Evolutionary conservation across 2,888 invertebrate genomes (phyloP), one percentile per base, ranked within the genome.

Genomic region (Cryptus armator): DNA sequence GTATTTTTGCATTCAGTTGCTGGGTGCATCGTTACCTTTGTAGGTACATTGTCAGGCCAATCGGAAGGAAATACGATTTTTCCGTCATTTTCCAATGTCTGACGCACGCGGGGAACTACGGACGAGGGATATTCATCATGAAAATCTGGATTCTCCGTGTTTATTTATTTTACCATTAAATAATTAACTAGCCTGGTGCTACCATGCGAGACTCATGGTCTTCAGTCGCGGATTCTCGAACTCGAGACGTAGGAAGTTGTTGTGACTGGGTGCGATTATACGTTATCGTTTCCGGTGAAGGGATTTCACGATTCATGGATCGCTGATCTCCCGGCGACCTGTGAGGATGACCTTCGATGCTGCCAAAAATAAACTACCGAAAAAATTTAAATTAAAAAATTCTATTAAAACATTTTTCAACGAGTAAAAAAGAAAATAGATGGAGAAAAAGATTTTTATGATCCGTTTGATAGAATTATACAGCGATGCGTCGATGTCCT

Each of bases 51-150:
- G 37, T 24, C 53, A 14, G 56, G 12, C 7, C 71, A 62, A 14
- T 90, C 89, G 3, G 86, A 84, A 0, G 92, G 92, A 74, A 92
- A 92, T 37, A 91, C 71, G 29, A 92, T 90, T 76, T 86, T 89
- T 0, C 83, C 89, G 24, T 91, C 90, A 19, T 84, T 64, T 1
- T 77, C 80, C n/a, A 14, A 12, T n/a, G 43, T 12, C n/a, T 59
- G 56, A 62, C 71, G 71, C 7, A 5, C 19, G n/a, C 67, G n/a
- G 19, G 9, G 10, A 66, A 19, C 84, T 84, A 16, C 29, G 46
- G 44, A 29, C 3, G 46, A 29, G 7, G 19, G 7, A 44, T 51
- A 19, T 46, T 16, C 51, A 78, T 51, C 6, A 46, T 16, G 37
- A 12, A 14, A 37, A 24, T 59, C 4, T 10, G 1, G 9, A 44